Conservation (phyloP, 2,797 vertebrate species). For the Microtus agrestis region DNA sequence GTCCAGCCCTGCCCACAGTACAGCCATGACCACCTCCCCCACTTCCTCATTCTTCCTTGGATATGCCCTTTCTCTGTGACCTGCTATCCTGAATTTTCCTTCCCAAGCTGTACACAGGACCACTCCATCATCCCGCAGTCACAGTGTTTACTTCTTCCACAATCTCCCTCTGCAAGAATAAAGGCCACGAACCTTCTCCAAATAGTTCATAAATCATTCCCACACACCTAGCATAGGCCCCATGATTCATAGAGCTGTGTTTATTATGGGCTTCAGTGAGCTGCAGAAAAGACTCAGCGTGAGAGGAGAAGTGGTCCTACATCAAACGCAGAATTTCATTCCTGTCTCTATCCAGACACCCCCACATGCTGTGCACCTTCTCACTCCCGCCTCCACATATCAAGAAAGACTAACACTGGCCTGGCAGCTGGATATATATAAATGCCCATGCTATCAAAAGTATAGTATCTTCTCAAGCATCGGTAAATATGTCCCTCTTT, state of each 20-base stretch:
- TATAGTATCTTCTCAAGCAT: not conserved
- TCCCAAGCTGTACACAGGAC: not conserved
- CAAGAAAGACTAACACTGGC: not conserved
- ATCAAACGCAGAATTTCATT: not conserved
- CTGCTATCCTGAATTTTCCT: not conserved
- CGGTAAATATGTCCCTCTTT: too few species aligned
- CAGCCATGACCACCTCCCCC: not conserved
- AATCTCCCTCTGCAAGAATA: not conserved
- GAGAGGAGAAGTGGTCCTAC: not conserved
- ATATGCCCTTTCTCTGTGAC: not conserved
- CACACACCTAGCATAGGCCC: not conserved
- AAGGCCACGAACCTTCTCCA: not conserved
- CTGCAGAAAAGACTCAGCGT: not conserved
- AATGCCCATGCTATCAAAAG: not conserved
- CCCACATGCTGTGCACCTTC: not conserved
- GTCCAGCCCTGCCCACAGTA: not conserved
- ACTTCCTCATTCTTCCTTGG: not conserved
- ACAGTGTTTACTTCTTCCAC: not conserved
- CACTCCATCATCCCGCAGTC: too few species aligned
- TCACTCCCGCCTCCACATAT: not conserved
- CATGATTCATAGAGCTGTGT: not conserved
- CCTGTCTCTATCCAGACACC: not conserved
- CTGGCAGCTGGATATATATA: not conserved
- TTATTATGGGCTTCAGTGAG: not conserved
- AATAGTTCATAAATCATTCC: not conserved